These are phyloP conservation scores for Drosophila yakuba DNA, from an alignment of 1,140 invertebrate genomes.

Conservation along the genomic window DNA sequence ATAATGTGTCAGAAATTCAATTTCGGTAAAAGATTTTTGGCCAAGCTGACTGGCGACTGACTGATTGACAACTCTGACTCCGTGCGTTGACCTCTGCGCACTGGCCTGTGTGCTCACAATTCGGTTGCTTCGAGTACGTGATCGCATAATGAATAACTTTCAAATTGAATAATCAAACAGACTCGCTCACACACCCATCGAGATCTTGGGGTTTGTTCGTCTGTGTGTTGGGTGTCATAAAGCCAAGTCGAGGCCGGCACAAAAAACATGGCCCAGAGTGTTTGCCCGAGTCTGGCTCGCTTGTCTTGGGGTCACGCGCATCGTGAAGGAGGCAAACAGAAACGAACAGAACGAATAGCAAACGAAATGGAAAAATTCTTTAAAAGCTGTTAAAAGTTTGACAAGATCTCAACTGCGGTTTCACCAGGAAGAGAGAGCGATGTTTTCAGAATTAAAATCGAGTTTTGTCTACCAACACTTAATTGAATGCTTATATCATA, in stretches of 20 bases:
- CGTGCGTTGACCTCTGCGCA: conserved; percentile 67
- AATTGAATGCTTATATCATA: neutral
- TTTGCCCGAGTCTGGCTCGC: conserved; percentile 34
- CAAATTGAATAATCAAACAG: conserved; percentile 82
- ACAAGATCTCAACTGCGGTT: conserved; percentile 24
- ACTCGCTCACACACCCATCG: conserved; percentile 40
- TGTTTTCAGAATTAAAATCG: neutral
- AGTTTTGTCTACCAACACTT: neutral
- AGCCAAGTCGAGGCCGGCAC: conserved; percentile 66
- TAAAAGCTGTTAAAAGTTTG: conserved; percentile 9
- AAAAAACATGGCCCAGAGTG: conserved; percentile 66
- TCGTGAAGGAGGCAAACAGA: conserved; percentile 57
- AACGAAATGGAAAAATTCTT: conserved; percentile 37
- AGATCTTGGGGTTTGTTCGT: conserved; percentile 17
- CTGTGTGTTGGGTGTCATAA: conserved; percentile 68
- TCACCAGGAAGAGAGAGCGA: neutral
- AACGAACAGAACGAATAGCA: conserved; percentile 23
- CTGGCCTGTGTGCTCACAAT: conserved; percentile 11
- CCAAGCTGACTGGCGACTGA: conserved; percentile 32
- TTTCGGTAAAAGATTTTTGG: conserved; percentile 63
- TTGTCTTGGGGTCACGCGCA: conserved; percentile 66
- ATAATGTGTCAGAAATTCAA: conserved; percentile 78
- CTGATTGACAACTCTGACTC: conserved; percentile 72
- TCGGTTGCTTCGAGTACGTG: conserved; percentile 67
- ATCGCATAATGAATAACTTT: conserved; percentile 83